A percentile compares a stretch with the other conserved stretches of the same genome.
phyloP scores from a whole-genome alignment of 2,888 invertebrate species.

The Lymantria monacha region DNA sequence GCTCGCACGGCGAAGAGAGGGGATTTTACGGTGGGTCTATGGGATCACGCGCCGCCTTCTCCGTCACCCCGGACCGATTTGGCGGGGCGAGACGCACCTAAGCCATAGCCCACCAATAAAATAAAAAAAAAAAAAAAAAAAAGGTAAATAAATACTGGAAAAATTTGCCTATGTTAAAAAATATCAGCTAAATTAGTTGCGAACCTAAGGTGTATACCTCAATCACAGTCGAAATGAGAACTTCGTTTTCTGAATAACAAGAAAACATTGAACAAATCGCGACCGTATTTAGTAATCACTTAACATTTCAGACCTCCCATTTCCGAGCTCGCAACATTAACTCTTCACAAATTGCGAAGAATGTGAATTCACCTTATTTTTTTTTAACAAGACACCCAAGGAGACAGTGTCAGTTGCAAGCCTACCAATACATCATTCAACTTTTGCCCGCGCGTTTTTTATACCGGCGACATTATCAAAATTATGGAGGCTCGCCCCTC shows the following conservation, averaged over 20 bases:
- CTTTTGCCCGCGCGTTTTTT: slow-evolving; percentile 28
- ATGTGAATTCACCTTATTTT: slow-evolving; percentile 3
- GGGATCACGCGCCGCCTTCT: too few species aligned
- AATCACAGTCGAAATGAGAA: too few species aligned
- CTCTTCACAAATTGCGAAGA: slow-evolving; percentile 1
- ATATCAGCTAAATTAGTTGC: too few species aligned
- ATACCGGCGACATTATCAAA: slow-evolving; percentile 36
- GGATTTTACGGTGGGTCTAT: too few species aligned
- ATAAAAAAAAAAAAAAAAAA: too few species aligned
- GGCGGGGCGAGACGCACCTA: too few species aligned
- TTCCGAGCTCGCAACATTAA: not conserved
- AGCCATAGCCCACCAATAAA: too few species aligned
- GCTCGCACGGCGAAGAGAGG: too few species aligned
- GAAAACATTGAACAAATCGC: not conserved
- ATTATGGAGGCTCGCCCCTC: slow-evolving; percentile 23
- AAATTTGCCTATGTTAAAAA: too few species aligned
- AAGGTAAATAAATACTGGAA: too few species aligned
- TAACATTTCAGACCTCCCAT: slow-evolving; percentile 5
- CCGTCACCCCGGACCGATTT: too few species aligned
- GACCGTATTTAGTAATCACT: slow-evolving; percentile 5
- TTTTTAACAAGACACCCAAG: slow-evolving; percentile 4
- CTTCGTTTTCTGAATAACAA: not conserved
- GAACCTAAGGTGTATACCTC: too few species aligned
- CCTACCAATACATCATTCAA: slow-evolving; percentile 38
- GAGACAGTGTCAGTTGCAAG: slow-evolving; percentile 9